These are phyloP conservation scores for Percopsis transmontana DNA, from an alignment of 2,113 vertebrate species.

Conservation along the genomic window DNA sequence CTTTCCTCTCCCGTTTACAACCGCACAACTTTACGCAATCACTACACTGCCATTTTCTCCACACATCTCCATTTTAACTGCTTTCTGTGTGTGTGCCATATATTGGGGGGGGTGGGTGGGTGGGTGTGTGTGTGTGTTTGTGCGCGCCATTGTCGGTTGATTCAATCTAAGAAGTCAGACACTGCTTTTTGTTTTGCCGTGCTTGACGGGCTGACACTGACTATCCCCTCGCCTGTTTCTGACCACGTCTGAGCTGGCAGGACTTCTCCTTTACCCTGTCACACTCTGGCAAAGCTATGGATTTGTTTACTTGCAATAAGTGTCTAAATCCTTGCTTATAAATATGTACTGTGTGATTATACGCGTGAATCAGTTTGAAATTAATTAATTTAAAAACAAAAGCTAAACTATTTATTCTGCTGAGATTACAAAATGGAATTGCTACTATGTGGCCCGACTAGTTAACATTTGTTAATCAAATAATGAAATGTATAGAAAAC, in stretches of 20 bases:
- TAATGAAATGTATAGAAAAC: too few relatives aligned
- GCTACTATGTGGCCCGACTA: too few relatives aligned
- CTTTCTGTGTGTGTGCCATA: neutral
- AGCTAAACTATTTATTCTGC: neutral
- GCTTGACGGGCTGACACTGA: slow-evolving; percentile 47
- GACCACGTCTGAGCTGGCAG: slow-evolving; percentile 52
- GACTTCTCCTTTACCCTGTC: slow-evolving; percentile 29
- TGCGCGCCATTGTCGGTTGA: slow-evolving; percentile 14
- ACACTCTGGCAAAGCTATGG: slow-evolving; percentile 5
- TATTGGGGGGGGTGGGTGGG: neutral
- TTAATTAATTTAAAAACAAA: neutral
- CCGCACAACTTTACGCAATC: too few relatives aligned
- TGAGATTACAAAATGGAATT: too few relatives aligned
- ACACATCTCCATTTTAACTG: slow-evolving; percentile 2
- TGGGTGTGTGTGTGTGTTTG: neutral
- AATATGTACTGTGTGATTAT: too few relatives aligned
- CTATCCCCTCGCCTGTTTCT: slow-evolving; percentile 36
- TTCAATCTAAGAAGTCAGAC: slow-evolving; percentile 16
- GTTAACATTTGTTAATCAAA: too few relatives aligned
- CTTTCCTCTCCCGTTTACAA: neutral
- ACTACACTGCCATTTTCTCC: neutral
- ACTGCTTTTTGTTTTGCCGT: slow-evolving; percentile 38
- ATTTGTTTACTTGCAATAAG: slow-evolving; percentile 21
- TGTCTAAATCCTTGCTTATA: too few relatives aligned
- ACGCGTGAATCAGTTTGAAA: neutral